Evolutionary conservation across 1,140 invertebrate genomes (phyloP), one percentile per base, ranked within the genome.

Genomic region (Heliconius congener): DNA sequence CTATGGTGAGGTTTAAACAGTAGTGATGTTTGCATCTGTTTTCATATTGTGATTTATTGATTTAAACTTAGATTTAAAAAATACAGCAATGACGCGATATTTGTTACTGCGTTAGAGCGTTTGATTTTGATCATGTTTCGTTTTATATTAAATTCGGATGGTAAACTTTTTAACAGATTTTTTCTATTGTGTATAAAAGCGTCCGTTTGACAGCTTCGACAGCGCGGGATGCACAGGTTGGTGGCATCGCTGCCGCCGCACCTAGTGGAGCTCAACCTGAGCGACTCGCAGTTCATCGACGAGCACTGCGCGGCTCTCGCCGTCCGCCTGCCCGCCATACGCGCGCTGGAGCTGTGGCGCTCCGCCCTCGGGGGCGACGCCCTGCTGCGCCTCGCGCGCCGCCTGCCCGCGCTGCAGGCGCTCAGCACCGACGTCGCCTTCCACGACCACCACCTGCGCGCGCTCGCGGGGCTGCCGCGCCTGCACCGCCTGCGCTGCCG

Each of bases 261-360:
- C 6, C 18, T 88, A 6, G 66, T 46, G 18, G 85, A 89, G 71
- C 80, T 87, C n/a, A 81, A 79, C 19, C 60, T 87, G 3, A 87
- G 85, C 39, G 76, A 60, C 42, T 80, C 81, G 13, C 78, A 78
- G 16, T 83, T 87, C 46, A 77, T 73, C n/a, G 81, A 83, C 27
- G 80, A 84, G 66, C 87, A 89, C 72, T 74, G 82, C 9, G 23
- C 19, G 1, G 18, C 50, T 0, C 42, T 86, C 4, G 79, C 70
- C 8, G 11, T 30, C 1, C 52, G 81, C 2, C 19, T 83, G 55
- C 78, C 85, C 0, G 3, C 23, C 1, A 77, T 88, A 23, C 78
- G 74, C 13, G 30, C 34, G 18, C n/a, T 88, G 1, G 84, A 88
- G 66, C 55, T 83, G 18, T 87, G 85, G 85, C 78, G 77, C 30